Percentiles rank a stretch among this genome's conserved stretches.
Conservation (phyloP, 2,888 invertebrate species). For the Heliconius aoede region DNA sequence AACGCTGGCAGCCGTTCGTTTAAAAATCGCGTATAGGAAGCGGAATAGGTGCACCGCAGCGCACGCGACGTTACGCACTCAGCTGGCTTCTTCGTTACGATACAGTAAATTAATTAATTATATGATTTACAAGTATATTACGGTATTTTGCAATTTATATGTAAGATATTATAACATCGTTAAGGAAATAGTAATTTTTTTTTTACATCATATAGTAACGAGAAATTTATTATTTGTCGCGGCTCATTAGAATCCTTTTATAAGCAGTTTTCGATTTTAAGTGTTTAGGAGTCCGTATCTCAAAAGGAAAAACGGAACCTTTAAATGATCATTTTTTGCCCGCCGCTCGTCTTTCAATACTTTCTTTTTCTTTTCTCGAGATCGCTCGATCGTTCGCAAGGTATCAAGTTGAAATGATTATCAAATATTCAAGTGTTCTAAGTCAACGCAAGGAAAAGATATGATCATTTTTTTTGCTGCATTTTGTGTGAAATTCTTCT, state of each 20-base stretch:
- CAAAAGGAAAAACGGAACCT: not conserved
- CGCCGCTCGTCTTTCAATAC: no score
- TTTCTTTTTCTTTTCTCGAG: no score
- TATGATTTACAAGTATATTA: slow-evolving; percentile 8
- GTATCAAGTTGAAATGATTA: no score
- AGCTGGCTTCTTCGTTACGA: slow-evolving; percentile 43
- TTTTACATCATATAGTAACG: not conserved
- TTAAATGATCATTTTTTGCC: no score
- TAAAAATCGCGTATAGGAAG: slow-evolving; percentile 61
- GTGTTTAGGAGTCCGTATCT: no score
- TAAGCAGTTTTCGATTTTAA: not conserved
- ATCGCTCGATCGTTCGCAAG: no score
- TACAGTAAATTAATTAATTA: slow-evolving; percentile 26
- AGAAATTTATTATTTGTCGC: not conserved
- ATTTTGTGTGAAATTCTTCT: no score
- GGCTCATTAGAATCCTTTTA: not conserved
- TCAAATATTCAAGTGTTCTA: no score
- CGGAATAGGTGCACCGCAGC: slow-evolving; percentile 57
- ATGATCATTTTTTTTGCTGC: no score
- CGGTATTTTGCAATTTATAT: slow-evolving; percentile 4
- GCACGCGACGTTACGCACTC: slow-evolving; percentile 54
- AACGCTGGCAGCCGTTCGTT: slow-evolving; percentile 48
- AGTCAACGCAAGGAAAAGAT: no score
- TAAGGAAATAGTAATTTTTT: not conserved
- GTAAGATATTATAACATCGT: not conserved